phyloP scores from a whole-genome alignment of 2,797 vertebrate genomes.

The Uromys caudimaculatus region DNA sequence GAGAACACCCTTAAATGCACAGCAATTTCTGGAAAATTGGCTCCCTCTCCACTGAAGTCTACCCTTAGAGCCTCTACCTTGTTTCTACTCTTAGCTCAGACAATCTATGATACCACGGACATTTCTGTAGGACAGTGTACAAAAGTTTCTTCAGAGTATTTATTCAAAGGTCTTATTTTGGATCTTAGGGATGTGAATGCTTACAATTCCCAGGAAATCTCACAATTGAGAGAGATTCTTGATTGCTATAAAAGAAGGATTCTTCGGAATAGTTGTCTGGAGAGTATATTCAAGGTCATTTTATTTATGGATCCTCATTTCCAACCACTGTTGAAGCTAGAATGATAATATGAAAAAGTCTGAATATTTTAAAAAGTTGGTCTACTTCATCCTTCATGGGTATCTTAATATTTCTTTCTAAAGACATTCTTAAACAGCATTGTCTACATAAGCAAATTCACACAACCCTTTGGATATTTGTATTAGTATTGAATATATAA shows the following conservation, averaged over 20 bases:
- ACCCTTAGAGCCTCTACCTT: not conserved
- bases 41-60: not conserved
- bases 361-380: not conserved
- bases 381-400: not conserved
- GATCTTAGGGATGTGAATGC: not conserved
- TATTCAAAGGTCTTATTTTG: not conserved
- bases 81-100: not conserved
- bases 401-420: not conserved
- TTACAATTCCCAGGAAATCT: constrained; percentile 26
- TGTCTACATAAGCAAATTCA: not conserved
- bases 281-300: not conserved
- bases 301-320: not conserved
- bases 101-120: too few relatives aligned
- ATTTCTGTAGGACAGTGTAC: not conserved
- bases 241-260: not conserved
- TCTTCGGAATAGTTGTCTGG: not conserved
- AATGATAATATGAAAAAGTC: not conserved
- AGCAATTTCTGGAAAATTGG: not conserved
- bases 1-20: not conserved
- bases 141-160: not conserved
- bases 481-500: constrained; percentile 5
- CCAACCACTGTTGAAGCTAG: not conserved
- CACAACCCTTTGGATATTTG: not conserved
- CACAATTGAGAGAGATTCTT: not conserved
- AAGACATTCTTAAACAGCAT: not conserved